Percentiles rank a stretch among this genome's conserved stretches.
Conservation (phyloP, 1,140 invertebrate species). For the Drosophila mauritiana region DNA sequence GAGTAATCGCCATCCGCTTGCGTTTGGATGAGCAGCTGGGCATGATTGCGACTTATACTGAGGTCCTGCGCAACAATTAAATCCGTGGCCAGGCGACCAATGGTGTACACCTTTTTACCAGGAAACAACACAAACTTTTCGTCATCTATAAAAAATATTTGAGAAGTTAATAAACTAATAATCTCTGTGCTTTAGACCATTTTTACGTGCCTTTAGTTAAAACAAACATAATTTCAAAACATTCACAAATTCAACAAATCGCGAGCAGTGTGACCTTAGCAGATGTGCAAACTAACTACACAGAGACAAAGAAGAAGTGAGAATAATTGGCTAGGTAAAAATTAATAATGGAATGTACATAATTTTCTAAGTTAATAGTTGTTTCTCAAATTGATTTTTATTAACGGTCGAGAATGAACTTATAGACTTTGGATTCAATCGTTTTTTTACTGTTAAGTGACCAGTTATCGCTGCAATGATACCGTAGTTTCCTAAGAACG, state of each 20-base stretch:
- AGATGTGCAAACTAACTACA: neutral
- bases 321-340: too few relatives aligned
- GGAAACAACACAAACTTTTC: conserved; percentile 65
- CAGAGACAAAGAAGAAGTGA: neutral
- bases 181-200: neutral
- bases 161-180: neutral
- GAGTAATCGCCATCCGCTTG: conserved; percentile 15
- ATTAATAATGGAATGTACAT: too few relatives aligned
- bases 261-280: neutral
- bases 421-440: too few relatives aligned
- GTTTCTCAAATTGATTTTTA: too few relatives aligned
- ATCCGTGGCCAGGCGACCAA: conserved; percentile 73
- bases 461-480: neutral
- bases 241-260: conserved; percentile 23
- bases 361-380: too few relatives aligned
- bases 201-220: conserved; percentile 52
- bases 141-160: conserved; percentile 20
- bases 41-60: conserved; percentile 87
- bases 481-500: neutral
- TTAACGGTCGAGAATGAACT: too few relatives aligned
- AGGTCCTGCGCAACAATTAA: conserved; percentile 85
- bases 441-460: neutral
- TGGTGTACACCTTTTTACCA: conserved; percentile 48
- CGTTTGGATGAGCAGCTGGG: conserved; percentile 83
- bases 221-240: conserved; percentile 59